Evolutionary conservation across 1,140 invertebrate species (phyloP).

Genomic region (Planococcus citri): DNA sequence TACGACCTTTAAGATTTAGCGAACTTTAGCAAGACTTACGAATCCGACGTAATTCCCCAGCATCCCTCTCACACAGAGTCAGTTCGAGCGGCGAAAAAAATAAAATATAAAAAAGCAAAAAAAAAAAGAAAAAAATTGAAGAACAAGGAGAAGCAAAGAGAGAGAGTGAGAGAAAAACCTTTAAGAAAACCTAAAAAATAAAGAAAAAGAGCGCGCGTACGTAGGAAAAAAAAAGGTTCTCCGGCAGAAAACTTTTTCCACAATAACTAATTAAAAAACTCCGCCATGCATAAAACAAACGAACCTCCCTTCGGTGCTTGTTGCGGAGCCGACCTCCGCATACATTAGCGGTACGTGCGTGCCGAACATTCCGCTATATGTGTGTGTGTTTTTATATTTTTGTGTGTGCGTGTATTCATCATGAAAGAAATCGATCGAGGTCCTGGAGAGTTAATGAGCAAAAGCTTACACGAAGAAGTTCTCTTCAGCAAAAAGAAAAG

Average conservation of each 20-base stretch:
- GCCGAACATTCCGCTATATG: neutral
- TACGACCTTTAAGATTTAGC: constrained; percentile 6
- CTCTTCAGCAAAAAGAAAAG: constrained; percentile 23
- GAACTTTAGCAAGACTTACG: neutral
- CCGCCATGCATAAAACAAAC: constrained; percentile 20
- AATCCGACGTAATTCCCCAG: neutral
- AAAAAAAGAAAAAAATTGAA: too few relatives aligned
- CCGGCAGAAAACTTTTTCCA: constrained; percentile 16
- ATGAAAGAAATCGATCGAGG: constrained; percentile 26
- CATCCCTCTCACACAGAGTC: neutral
- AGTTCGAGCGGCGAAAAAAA: neutral
- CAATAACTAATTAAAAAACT: constrained; percentile 21
- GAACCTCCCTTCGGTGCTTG: constrained; percentile 8
- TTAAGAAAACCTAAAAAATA: neutral
- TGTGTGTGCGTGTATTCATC: constrained; percentile 15
- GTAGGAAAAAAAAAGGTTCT: neutral
- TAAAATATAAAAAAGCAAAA: neutral
- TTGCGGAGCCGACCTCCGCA: constrained; percentile 14
- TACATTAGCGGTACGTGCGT: constrained; percentile 13
- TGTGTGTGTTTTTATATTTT: constrained; percentile 16
- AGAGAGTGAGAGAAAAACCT: neutral
- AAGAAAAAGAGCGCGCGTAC: neutral
- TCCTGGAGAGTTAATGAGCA: constrained; percentile 26
- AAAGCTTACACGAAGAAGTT: constrained; percentile 25
- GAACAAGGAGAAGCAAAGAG: neutral